Base-by-base conservation (phyloP, 2,113 vertebrate genomes). In the Myrmecophaga tridactyla region DNA sequence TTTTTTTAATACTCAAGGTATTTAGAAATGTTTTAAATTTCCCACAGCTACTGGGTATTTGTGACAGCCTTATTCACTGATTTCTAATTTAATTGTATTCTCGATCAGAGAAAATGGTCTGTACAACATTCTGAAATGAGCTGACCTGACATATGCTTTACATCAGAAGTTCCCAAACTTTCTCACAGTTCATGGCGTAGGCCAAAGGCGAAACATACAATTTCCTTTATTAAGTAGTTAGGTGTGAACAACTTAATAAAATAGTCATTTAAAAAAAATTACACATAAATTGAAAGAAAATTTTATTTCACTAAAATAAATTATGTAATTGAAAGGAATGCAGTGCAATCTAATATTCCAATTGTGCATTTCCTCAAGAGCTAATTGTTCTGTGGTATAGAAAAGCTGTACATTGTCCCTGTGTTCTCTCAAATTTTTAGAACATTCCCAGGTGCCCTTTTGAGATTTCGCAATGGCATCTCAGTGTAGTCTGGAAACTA, bases 271-370 rank as follows among this genome's bases (percentile, higher is more conserved):
- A 20, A 31, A 34, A 27, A 56, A 34, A 36, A 25, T n/a, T n/a
- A 39, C 3, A 23, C 18, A 84, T 20, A 93, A 73, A 78, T 17
- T 46, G 23, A 78, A 89, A 87, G 58, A 77, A 95, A 56, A 78
- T 34, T 63, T 92, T 69, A 95, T 69, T 72, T 85, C 20, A 72
- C 63, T 84, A 63, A 84, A n/a, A 84, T 36, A 89, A 89, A 95
- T 39, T 81, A 70, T n/a, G 31, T 56, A 4, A 89, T 29, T 63
- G 27, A 85, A 92, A 93, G 27, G 27, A 90, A 80, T 78, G 20
- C 21, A 90, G 46, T 65, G 25, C 27, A 41, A 89, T 46, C n/a
- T 77, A 70, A 84, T 89, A 63, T 72, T 72, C 51, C 89, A 73
- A 87, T 2, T 75, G 31, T 65, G 34, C 73, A 65, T 36, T 78